phyloP scores from a whole-genome alignment of 1,140 invertebrate species.

The Hylyphantes graminicola region DNA sequence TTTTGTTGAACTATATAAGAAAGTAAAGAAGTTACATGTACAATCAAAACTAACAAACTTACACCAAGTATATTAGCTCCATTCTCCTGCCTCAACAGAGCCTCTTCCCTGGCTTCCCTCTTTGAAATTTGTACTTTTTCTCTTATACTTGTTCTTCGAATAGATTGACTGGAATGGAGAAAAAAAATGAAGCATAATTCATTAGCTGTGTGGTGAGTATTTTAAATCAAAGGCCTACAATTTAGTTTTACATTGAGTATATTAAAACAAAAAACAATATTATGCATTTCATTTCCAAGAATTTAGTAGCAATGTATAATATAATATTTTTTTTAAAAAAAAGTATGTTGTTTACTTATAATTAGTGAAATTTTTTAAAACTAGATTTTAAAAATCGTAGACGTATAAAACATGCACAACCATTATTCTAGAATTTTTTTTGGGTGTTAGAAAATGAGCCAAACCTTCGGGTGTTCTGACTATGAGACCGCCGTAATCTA shows the following conservation, averaged over 20 bases:
- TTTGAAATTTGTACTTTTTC: constrained; percentile 95
- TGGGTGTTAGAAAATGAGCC: not conserved
- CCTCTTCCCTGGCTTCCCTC: constrained; percentile 94
- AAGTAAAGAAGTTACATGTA: not conserved
- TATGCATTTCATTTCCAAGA: no score
- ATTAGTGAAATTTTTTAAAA: no score
- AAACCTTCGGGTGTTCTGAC: constrained; percentile 68
- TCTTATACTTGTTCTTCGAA: constrained; percentile 90
- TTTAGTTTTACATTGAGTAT: not conserved
- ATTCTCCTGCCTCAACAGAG: constrained; percentile 68
- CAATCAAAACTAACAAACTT: not conserved
- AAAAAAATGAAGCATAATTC: not conserved
- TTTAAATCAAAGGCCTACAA: not conserved
- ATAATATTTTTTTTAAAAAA: no score
- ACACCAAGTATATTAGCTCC: constrained; percentile 47
- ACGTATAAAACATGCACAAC: no score
- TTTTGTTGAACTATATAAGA: no score
- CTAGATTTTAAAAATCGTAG: no score
- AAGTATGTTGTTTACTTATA: no score
- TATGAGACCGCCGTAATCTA: constrained; percentile 65
- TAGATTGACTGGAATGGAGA: constrained; percentile 75
- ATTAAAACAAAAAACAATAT: not conserved
- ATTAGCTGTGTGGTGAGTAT: not conserved
- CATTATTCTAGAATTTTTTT: not conserved
- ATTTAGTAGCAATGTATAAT: no score